These are phyloP conservation scores for Gila orcuttii DNA, from an alignment of 2,113 vertebrate genomes.

Conservation along the genomic window DNA sequence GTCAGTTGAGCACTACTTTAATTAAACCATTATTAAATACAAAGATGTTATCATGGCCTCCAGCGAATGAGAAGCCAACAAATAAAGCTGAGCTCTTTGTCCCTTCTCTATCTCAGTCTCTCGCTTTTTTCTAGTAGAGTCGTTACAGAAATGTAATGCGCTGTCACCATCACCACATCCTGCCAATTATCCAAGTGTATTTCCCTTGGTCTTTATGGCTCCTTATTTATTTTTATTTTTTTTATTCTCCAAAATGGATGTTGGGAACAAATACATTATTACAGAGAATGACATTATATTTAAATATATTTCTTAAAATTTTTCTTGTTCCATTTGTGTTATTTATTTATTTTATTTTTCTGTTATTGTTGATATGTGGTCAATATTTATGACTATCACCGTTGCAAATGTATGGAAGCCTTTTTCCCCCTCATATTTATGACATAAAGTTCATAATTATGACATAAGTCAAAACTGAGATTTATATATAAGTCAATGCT, in stretches of 20 bases:
- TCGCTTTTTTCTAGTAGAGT: constrained; percentile 57
- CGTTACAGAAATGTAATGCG: constrained; percentile 65
- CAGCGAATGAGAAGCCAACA: constrained; percentile 67
- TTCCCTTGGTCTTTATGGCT: constrained; percentile 60
- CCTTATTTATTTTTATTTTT: constrained; percentile 49
- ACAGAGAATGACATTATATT: not conserved
- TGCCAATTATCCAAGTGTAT: constrained; percentile 68
- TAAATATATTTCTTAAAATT: too few species aligned
- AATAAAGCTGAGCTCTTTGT: constrained; percentile 28
- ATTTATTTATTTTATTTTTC: not conserved
- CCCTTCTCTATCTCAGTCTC: constrained; percentile 46
- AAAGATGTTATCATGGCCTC: constrained; percentile 68
- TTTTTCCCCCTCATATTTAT: too few species aligned
- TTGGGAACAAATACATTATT: constrained; percentile 48
- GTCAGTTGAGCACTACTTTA: constrained; percentile 62
- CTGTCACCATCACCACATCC: constrained; percentile 48
- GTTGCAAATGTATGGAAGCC: too few species aligned
- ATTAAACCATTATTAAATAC: constrained; percentile 75
- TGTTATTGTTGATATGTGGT: too few species aligned
- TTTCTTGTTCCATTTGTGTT: not conserved
- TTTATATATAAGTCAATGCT: too few species aligned
- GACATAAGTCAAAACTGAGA: too few species aligned
- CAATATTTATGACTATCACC: too few species aligned
- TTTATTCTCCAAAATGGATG: constrained; percentile 33
- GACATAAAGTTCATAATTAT: too few species aligned